Evolutionary conservation across 2,797 vertebrate genomes (phyloP).

Genomic region (Liasis olivaceus): DNA sequence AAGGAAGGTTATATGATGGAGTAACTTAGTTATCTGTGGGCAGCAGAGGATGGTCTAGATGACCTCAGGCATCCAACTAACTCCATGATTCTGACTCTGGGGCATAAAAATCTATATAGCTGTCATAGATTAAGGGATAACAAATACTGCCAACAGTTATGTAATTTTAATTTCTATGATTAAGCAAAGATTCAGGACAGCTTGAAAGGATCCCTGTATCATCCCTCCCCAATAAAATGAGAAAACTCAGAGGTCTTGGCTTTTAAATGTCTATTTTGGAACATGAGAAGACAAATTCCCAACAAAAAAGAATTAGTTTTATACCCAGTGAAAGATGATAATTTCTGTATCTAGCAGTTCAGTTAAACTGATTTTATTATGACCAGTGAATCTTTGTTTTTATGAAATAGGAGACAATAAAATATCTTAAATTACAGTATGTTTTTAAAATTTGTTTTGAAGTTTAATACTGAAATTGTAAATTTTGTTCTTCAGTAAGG

Average conservation of each 20-base stretch:
- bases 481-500: background rate
- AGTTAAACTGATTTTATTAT: background rate
- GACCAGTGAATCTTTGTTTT: background rate
- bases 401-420: background rate
- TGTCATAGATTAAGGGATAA: background rate
- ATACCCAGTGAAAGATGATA: background rate
- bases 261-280: background rate
- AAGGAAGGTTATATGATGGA: background rate
- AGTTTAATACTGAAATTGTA: background rate
- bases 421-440: background rate
- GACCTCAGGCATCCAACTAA: background rate
- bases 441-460: background rate
- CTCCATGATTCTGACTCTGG: background rate
- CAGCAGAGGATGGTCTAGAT: background rate
- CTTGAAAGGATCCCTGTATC: background rate
- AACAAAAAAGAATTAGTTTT: background rate
- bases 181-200: background rate
- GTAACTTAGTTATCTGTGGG: background rate
- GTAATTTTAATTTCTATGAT: background rate
- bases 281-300: background rate
- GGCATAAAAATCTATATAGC: no score
- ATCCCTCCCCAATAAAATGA: background rate
- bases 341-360: background rate
- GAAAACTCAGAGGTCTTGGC: background rate
- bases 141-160: background rate